Percentiles rank a stretch among this genome's conserved stretches.
These are phyloP conservation scores for Euglossa dilemma DNA, from an alignment of 1,140 invertebrate species.

Conservation along the genomic window DNA sequence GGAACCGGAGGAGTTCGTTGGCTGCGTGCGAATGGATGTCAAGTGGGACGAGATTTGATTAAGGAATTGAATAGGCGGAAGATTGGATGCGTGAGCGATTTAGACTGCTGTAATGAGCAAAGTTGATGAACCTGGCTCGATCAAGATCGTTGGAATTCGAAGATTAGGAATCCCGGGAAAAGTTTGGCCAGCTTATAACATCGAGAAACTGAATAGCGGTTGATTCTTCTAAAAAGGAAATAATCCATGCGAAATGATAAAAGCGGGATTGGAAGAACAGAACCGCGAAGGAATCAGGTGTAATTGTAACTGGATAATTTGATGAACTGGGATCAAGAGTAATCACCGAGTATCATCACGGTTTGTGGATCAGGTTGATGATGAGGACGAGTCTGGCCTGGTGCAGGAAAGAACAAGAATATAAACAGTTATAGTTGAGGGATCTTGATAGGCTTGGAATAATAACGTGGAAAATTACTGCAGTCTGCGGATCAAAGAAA, in stretches of 20 bases:
- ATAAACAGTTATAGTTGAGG: not conserved
- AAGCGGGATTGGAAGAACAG: not conserved
- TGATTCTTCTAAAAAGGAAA: not conserved
- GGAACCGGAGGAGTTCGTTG: not conserved
- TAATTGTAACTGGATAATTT: not conserved
- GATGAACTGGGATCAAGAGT: not conserved
- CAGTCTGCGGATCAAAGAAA: slow-evolving; percentile 2
- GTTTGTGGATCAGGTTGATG: not conserved
- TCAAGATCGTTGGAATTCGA: not conserved
- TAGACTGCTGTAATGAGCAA: not conserved
- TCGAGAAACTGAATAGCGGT: too few relatives aligned
- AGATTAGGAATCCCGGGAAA: not conserved
- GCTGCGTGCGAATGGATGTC: not conserved
- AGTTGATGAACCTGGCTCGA: not conserved
- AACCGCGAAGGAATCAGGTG: not conserved
- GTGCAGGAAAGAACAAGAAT: not conserved
- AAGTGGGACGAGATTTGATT: not conserved
- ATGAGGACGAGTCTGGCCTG: not conserved
- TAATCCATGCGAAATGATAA: not conserved
- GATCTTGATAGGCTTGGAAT: not conserved
- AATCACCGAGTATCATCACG: not conserved
- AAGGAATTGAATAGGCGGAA: not conserved
- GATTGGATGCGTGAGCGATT: not conserved
- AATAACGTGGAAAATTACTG: slow-evolving; percentile 6
- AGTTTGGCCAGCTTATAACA: too few relatives aligned